These are phyloP conservation scores for Herpetotheres cachinnans DNA, from an alignment of 2,113 vertebrate genomes.

Conservation along the genomic window DNA sequence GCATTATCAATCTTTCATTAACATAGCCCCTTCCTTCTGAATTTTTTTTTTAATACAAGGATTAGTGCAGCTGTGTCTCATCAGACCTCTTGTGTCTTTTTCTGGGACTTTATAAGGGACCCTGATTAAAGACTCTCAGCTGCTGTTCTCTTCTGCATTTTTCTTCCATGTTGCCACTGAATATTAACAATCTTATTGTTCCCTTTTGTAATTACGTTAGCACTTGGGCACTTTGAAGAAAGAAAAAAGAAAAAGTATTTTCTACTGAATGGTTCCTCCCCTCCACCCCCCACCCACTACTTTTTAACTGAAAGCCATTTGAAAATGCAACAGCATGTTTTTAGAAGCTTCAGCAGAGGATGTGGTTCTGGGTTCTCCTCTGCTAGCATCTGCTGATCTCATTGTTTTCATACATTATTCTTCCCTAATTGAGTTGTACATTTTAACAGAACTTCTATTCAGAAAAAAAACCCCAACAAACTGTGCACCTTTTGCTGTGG, in stretches of 20 bases:
- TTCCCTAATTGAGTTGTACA: background rate
- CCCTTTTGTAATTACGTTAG: constrained; percentile 5
- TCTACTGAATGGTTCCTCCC: background rate
- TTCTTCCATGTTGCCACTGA: background rate
- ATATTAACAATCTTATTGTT: constrained; percentile 27
- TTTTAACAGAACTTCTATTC: background rate
- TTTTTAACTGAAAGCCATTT: background rate
- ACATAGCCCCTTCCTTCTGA: background rate
- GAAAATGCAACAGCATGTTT: background rate
- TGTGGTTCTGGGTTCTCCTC: background rate
- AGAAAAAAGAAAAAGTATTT: background rate
- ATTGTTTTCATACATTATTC: background rate
- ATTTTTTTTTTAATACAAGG: background rate
- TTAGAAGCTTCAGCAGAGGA: background rate
- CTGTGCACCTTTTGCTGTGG: background rate
- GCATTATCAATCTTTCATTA: constrained; percentile 41
- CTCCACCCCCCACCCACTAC: no score
- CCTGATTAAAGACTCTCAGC: constrained; percentile 54
- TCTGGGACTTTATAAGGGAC: constrained; percentile 38
- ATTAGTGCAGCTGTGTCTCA: constrained; percentile 59
- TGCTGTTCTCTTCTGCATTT: constrained; percentile 27
- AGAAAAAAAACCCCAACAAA: background rate
- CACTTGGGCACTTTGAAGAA: background rate
- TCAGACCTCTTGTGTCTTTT: constrained; percentile 56
- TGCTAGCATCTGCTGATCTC: background rate